Evolutionary conservation across 2,113 vertebrate genomes (phyloP).

Genomic region (Ammodytes marinus): DNA sequence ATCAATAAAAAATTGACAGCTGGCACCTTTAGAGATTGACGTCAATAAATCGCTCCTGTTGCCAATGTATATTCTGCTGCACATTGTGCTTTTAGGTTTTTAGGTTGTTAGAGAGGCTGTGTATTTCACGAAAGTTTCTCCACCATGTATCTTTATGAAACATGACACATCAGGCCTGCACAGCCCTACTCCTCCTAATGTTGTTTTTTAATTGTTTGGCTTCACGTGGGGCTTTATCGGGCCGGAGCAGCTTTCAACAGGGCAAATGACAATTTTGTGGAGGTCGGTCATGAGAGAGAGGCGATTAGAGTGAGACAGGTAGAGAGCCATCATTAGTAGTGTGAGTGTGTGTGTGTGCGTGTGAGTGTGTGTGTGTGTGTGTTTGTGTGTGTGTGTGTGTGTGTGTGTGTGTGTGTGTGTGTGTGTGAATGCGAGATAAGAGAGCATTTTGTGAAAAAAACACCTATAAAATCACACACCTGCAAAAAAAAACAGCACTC

Average conservation of each 20-base stretch:
- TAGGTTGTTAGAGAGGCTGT: neutral
- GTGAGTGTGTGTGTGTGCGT: neutral
- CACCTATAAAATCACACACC: neutral
- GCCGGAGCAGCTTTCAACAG: neutral
- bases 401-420: neutral
- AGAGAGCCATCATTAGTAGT: neutral
- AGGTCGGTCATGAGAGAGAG: neutral
- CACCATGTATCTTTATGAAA: neutral
- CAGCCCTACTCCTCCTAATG: neutral
- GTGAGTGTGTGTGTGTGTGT: too few species aligned
- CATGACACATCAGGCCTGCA: neutral
- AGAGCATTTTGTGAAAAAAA: neutral
- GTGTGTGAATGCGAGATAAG: neutral
- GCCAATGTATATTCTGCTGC: too few species aligned
- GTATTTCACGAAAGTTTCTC: slow-evolving; percentile 14
- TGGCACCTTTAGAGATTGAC: neutral
- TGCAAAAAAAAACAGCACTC: slow-evolving; percentile 5
- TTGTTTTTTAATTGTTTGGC: neutral
- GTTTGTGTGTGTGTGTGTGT: too few species aligned
- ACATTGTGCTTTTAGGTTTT: neutral
- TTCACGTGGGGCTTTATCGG: neutral
- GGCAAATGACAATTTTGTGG: neutral
- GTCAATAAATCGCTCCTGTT: neutral
- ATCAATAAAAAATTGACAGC: neutral
- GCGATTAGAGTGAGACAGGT: neutral